phyloP scores from a whole-genome alignment of 2,113 vertebrate species.

The Capreolus pygargus region DNA sequence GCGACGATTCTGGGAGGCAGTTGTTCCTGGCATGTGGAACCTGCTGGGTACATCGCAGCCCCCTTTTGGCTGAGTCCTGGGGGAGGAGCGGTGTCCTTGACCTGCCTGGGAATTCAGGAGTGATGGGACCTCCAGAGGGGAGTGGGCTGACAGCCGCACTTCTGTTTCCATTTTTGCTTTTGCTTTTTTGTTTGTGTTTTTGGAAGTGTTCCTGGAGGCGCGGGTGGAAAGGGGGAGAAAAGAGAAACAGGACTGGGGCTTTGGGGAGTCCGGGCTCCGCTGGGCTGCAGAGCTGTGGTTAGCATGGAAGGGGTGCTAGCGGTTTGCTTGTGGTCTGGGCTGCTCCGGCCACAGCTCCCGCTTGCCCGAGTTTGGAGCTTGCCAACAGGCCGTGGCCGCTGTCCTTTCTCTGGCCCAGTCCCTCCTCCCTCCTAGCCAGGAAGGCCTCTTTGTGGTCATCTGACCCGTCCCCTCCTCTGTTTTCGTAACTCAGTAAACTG shows the following conservation, averaged over 20 bases:
- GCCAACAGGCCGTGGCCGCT: not conserved
- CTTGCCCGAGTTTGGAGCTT: not conserved
- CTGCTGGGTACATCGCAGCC: rapidly evolving
- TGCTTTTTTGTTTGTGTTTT: not conserved
- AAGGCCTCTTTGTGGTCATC: not conserved
- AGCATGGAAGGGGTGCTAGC: rapidly evolving
- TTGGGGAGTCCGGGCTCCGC: not conserved
- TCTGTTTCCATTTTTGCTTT: not conserved
- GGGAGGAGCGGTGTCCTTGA: not conserved
- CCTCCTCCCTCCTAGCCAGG: not conserved
- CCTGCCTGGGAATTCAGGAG: not conserved
- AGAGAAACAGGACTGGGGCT: not conserved
- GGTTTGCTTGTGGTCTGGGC: not conserved
- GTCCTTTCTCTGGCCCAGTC: not conserved
- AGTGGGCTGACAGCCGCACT: not conserved
- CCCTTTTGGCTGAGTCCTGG: not conserved
- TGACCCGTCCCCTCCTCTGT: rapidly evolving
- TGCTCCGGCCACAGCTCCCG: rapidly evolving
- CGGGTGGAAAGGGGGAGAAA: not conserved
- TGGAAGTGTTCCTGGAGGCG: not conserved
- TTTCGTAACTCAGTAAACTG: not conserved
- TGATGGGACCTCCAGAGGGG: not conserved
- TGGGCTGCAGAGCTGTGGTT: not conserved
- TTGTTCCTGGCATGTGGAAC: not conserved
- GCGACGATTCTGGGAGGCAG: not conserved